Base-by-base conservation (phyloP, 35 echinoderm and acorn worm genomes). In the Lytechinus pictus region DNA sequence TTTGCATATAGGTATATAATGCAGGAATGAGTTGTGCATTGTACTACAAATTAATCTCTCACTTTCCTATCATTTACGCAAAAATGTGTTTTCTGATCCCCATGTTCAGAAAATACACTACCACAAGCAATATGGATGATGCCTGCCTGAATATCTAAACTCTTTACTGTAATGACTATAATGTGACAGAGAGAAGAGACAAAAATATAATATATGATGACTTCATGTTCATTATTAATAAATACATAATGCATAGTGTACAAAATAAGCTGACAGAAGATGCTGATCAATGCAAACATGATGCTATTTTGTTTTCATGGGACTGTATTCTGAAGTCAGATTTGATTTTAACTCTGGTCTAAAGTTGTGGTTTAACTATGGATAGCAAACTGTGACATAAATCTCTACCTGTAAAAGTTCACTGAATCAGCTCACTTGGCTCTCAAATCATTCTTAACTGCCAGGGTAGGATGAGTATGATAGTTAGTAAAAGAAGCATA, bases 201-300 rank as follows among this genome's bases (percentile, higher is more conserved):
- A 90, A 90, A 90, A 52, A 54, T 90, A 90, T 90, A 90, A 14
- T 52, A 90, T 90, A 90, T 90, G 44, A 88, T 88, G 52, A 90
- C 52, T 90, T 52, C 16, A 90, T 90, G 28, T 52, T 11, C 33
- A 93, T 28, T 54, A 28, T 24, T 14, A 53, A 93, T 93, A 54
- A 93, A 93, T 57, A 93, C 52, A 28, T 57, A 93, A 19, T 55
- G 92, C 92, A 54, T 93, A 57, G 52, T 57, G 27, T 27, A 55
- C 27, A 27, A 93, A 27, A 93, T 57, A 55, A 93, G 52, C 33
- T 90, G 88, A 90, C 28, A 90, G 52, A 52, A 14, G 10, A 21
- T 90, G 52, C 11, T 54, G 52, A 90, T 44, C 33, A 44, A 44
- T 90, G 52, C 88, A 28, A 52, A 16, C 28, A 54, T 14, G 29